Evolutionary conservation across 2,888 invertebrate genomes (phyloP).

Genomic region (Pollenia amentaria): DNA sequence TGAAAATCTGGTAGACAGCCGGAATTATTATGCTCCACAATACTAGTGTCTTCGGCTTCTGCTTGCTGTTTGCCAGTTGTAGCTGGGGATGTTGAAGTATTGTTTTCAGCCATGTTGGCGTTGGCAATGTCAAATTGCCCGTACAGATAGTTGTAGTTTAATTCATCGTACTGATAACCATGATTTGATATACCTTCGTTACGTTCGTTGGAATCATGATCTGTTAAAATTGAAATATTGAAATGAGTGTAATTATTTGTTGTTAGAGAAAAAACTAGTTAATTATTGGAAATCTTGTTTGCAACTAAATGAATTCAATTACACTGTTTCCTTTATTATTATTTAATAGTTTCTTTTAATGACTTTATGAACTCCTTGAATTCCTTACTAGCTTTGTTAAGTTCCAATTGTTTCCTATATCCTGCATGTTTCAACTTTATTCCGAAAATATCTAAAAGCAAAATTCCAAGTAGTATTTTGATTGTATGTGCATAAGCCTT

Average conservation of each 20-base stretch:
- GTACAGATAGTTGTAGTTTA: constrained; percentile 78
- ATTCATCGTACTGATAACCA: constrained; percentile 78
- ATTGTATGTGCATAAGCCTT: too few species aligned
- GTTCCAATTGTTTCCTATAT: too few species aligned
- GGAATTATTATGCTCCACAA: constrained; percentile 62
- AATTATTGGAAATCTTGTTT: background rate
- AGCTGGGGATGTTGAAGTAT: constrained; percentile 63
- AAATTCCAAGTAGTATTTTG: too few species aligned
- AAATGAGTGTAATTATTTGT: constrained; percentile 1
- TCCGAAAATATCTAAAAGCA: too few species aligned
- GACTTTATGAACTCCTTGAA: too few species aligned
- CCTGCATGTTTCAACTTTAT: too few species aligned
- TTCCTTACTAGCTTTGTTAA: too few species aligned
- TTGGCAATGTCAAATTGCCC: constrained; percentile 76
- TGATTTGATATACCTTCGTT: constrained; percentile 77
- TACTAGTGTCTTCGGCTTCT: constrained; percentile 45
- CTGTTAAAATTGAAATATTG: constrained; percentile 20
- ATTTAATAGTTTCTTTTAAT: background rate
- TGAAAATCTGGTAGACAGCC: constrained; percentile 86
- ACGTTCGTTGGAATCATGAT: constrained; percentile 65
- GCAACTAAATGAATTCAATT: constrained; percentile 9
- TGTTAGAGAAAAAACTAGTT: constrained; percentile 3
- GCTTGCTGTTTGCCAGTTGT: background rate
- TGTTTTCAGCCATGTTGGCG: constrained; percentile 74
- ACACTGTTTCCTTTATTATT: constrained; percentile 20